phyloP scores from a whole-genome alignment of 2,888 invertebrate species.

The Lasioglossum leucozonium region DNA sequence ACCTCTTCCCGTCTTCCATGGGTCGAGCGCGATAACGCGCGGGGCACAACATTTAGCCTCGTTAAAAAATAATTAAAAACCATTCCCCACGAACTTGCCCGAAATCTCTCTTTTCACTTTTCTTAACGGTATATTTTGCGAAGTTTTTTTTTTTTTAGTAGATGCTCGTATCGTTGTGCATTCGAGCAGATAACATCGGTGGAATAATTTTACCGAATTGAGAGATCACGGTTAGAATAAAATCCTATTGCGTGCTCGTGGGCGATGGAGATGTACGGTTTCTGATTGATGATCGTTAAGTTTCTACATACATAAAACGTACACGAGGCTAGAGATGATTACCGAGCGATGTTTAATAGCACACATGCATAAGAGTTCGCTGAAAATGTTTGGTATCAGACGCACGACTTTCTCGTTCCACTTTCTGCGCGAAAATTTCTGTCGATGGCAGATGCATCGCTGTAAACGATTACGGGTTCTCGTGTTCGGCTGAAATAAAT shows the following conservation, averaged over 20 bases:
- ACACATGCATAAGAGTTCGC: neutral
- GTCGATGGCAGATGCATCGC: neutral
- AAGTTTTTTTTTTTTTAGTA: neutral
- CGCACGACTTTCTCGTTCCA: conserved; percentile 8
- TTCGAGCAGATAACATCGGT: neutral
- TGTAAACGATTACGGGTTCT: neutral
- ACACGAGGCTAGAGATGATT: neutral
- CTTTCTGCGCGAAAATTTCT: conserved; percentile 10
- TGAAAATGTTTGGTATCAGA: neutral
- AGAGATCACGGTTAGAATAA: neutral
- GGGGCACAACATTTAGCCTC: neutral
- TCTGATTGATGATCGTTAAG: neutral
- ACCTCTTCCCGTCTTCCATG: neutral
- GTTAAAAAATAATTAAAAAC: conserved; percentile 49
- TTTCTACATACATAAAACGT: neutral
- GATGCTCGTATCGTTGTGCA: too few relatives aligned
- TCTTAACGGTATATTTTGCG: neutral
- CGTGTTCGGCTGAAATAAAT: neutral
- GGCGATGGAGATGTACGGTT: neutral
- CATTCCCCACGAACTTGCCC: neutral
- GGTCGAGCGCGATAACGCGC: neutral
- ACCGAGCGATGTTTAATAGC: neutral
- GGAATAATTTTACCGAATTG: neutral
- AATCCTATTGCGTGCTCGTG: neutral
- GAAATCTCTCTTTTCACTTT: neutral